Base-by-base conservation (phyloP, 2,113 vertebrate genomes). In the Pelvicachromis taeniatus region DNA sequence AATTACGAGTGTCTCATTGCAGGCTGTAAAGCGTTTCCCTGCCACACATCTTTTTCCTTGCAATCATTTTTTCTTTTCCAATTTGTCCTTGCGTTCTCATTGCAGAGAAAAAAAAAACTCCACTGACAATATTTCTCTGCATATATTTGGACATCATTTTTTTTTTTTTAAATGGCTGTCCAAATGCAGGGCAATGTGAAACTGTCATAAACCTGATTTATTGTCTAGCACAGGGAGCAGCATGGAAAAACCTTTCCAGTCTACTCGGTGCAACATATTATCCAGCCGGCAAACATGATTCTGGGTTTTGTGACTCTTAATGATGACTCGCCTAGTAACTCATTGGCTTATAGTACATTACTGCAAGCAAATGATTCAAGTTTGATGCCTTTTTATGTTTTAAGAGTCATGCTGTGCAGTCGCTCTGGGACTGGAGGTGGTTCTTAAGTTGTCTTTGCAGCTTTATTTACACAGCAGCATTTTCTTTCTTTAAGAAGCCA, bases 141-240 rank as follows among this genome's bases (percentile, higher is more conserved):
- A 4, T 17, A n/a, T 52, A 68, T 79, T 81, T 85, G 77, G 29
- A 87, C 10, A 70, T 52, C 68, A 52, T 56, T 65, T 65, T 65
- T 16, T 38, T 56, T 65, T 65, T 65, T 16, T 38, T 10, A 54
- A 35, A 61, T 5, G 17, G 17, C n/a, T 29, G n/a, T 45, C 26
- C 9, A 11, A 31, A 59, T 31, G 26, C 31, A 77, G 54, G 55
- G 2, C 26, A 73, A 61, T 35, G 50, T 16, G 31, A 73, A 45
- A 58, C 54, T 53, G 23, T 33, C 42, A 77, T 42, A 14, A 63
- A 54, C n/a, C 38, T 81, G 85, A 91, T 86, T 53, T 77, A 90
- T 56, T 21, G 65, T 85, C 88, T 21, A 45, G 63, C 42, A 29
- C 8, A 9, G 45, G 17, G 54, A 55, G 80, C 31, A 81, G 42